Base-by-base conservation (phyloP, 2,113 vertebrate genomes). In the Ciconia maguari region DNA sequence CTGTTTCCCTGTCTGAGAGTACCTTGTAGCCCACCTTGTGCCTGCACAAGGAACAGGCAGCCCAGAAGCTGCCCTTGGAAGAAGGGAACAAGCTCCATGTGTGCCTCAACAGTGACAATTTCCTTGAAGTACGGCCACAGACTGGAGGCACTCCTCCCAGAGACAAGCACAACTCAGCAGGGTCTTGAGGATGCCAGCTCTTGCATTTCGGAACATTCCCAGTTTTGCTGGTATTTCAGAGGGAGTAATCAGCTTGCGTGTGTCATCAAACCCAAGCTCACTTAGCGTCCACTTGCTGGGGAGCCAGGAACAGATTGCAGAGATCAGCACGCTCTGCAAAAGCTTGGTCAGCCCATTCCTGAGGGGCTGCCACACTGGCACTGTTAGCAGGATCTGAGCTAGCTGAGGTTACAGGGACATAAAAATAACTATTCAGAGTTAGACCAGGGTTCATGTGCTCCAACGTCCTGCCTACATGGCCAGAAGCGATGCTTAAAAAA, bases 271-370 rank as follows among this genome's bases (percentile, higher is more conserved):
- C 30, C 48, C 30, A 11, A 85, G 87, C 91, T 88, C 77, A 32
- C 76, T 75, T 58, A 22, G 22, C 0, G 1, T 66, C 66, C 87
- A 32, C 82, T 91, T 76, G 90, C 82, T 54, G 46, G 78, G 79
- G 41, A 72, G 46, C 62, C 92, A 83, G 76, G 91, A 93, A 90
- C 58, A 88, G 90, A 87, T 54, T 90, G 96, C 92, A 70, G 84
- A 90, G 94, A 61, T 90, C 93, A 96, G 82, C 75, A 65, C 77
- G 71, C 9, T 10, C 68, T 6, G n/a, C 91, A 83, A 77, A 93
- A 36, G 84, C 94, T 83, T 68, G 90, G 82, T 94, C 93, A 95
- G 94, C 93, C 89, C 93, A 87, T 94, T 96, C 94, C 94, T 95
- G 46, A 91, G 89, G 85, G 83, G 83, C 83, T 93, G 87, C 86